Evolutionary conservation across 1,140 invertebrate species (phyloP).

Genomic region (Ctenoplectra terminalis): DNA sequence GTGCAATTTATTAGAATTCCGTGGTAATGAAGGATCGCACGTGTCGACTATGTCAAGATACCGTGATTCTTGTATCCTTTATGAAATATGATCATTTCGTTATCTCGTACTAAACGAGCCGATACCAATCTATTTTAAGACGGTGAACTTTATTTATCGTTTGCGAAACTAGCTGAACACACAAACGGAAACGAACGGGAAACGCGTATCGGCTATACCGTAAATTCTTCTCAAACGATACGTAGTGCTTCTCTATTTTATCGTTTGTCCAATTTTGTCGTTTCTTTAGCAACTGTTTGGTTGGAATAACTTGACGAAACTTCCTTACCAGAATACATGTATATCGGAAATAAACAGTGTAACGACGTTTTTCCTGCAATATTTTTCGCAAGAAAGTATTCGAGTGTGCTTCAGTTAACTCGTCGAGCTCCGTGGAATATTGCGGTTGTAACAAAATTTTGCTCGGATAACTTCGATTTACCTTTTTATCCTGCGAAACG

Average conservation of each 20-base stretch:
- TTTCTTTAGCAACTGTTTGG: not conserved
- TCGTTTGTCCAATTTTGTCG: not conserved
- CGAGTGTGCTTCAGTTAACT: not conserved
- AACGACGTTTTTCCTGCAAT: not conserved
- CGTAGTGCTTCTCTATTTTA: not conserved
- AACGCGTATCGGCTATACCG: not conserved
- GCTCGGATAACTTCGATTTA: not conserved
- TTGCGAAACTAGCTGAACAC: too few relatives aligned
- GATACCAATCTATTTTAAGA: constrained; percentile 15
- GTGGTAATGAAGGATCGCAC: constrained; percentile 26
- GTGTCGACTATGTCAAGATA: constrained; percentile 7
- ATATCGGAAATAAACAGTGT: not conserved
- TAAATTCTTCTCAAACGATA: not conserved
- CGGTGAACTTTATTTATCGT: constrained; percentile 41
- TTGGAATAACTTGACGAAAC: not conserved
- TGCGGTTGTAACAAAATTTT: not conserved
- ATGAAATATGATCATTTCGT: constrained; percentile 27
- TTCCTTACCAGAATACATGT: not conserved
- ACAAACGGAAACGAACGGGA: constrained; percentile 1
- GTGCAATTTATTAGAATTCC: constrained; percentile 58
- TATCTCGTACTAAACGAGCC: constrained; percentile 28
- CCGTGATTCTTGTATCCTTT: not conserved
- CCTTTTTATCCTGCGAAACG: not conserved
- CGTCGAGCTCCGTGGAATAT: not conserved
- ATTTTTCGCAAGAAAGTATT: constrained; percentile 21